A percentile compares a stretch with the other conserved stretches of the same genome.
phyloP scores from a whole-genome alignment of 2,113 vertebrate species.

The Phasianus colchicus region DNA sequence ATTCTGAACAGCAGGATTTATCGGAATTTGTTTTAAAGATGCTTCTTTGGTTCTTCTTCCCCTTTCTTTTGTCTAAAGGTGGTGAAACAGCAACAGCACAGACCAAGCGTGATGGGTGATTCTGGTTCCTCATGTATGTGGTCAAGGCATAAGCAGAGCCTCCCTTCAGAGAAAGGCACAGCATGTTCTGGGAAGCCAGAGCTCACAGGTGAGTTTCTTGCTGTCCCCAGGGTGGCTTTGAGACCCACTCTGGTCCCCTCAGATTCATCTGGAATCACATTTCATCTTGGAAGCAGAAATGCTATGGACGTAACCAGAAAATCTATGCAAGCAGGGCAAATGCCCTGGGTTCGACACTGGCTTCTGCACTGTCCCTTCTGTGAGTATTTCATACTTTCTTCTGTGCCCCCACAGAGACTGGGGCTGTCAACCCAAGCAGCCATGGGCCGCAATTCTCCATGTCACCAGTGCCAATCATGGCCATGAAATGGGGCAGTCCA shows the following conservation, averaged over 20 bases:
- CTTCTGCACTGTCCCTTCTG: background rate
- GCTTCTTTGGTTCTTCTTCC: background rate
- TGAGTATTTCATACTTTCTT: background rate
- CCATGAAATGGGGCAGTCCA: background rate
- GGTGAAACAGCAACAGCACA: background rate
- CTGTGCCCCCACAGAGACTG: background rate
- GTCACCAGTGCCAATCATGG: background rate
- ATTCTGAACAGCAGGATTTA: background rate
- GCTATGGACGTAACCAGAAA: background rate
- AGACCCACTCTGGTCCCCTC: background rate
- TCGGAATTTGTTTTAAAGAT: background rate
- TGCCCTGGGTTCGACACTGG: background rate
- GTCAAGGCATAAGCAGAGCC: background rate
- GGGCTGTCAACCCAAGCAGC: background rate
- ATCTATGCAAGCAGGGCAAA: background rate
- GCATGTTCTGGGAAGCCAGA: background rate
- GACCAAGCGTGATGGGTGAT: accelerated
- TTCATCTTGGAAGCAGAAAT: conserved; percentile 38
- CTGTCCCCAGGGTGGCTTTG: background rate
- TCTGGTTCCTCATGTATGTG: background rate
- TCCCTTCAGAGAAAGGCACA: background rate
- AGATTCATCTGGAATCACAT: background rate
- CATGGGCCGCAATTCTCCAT: accelerated
- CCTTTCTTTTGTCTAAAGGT: background rate
- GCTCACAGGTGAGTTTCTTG: background rate